These are phyloP conservation scores for Sphaerophoria taeniata DNA, from an alignment of 2,888 invertebrate species.

Conservation along the genomic window DNA sequence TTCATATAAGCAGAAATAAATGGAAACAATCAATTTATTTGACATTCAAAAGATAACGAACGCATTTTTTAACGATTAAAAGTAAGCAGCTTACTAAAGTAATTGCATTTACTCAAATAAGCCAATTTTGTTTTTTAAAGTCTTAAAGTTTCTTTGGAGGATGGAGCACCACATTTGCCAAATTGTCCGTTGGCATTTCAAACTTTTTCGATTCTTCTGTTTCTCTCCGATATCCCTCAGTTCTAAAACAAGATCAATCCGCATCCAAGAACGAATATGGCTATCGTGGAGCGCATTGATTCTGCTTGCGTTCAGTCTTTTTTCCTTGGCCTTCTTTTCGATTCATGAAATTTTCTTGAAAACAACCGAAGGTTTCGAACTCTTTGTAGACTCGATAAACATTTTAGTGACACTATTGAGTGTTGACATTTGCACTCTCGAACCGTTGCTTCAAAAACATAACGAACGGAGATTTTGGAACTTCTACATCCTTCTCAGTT, in stretches of 20 bases:
- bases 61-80: too few relatives aligned
- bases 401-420: constrained; percentile 17
- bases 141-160: not conserved
- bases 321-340: not conserved
- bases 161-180: constrained; percentile 55
- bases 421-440: constrained; percentile 38
- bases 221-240: constrained; percentile 54
- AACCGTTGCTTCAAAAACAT: constrained; percentile 49
- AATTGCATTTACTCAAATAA: constrained; percentile 2
- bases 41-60: too few relatives aligned
- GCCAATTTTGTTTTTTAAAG: not conserved
- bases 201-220: constrained; percentile 52
- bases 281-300: constrained; percentile 36
- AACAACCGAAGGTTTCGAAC: constrained; percentile 44
- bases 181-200: constrained; percentile 59
- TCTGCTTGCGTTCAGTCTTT: not conserved
- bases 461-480: constrained; percentile 56
- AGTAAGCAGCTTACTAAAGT: not conserved
- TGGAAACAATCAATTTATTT: too few relatives aligned
- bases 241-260: not conserved
- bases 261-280: constrained; percentile 28
- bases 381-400: constrained; percentile 48
- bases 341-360: not conserved
- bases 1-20: too few relatives aligned
- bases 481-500: constrained; percentile 39